Percentiles rank a stretch among this genome's conserved stretches.
These are phyloP conservation scores for Coccyzus lansbergi DNA, from an alignment of 2,797 vertebrate species.

Conservation along the genomic window DNA sequence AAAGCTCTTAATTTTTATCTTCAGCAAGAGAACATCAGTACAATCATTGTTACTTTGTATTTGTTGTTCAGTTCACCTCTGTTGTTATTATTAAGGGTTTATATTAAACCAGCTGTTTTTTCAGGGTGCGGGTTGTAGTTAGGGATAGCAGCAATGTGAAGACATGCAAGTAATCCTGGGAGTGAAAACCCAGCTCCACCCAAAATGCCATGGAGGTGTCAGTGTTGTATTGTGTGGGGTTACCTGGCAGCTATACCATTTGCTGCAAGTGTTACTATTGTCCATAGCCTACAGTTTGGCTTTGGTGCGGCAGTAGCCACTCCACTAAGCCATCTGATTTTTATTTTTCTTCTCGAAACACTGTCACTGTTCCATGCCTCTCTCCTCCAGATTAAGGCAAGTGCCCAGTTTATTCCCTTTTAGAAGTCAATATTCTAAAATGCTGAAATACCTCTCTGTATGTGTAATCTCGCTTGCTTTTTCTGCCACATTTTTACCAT, in stretches of 20 bases:
- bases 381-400: neutral
- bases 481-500: neutral
- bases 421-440: neutral
- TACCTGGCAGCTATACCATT: neutral
- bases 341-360: neutral
- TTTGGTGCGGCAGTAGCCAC: neutral
- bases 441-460: neutral
- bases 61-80: neutral
- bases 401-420: neutral
- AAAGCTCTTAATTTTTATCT: neutral
- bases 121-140: neutral
- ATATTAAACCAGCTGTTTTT: neutral
- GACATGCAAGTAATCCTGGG: neutral
- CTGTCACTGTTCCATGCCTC: neutral
- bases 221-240: neutral
- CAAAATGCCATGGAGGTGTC: neutral
- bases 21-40: neutral
- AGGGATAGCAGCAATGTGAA: neutral
- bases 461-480: neutral
- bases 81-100: neutral
- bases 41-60: neutral
- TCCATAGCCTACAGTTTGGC: neutral
- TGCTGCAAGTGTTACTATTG: neutral
- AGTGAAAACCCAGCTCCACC: neutral
- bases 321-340: neutral